Evolutionary conservation across 1,140 invertebrate species (phyloP), one percentile per base, ranked within the genome.

Genomic region (Drosophila setifemur): DNA sequence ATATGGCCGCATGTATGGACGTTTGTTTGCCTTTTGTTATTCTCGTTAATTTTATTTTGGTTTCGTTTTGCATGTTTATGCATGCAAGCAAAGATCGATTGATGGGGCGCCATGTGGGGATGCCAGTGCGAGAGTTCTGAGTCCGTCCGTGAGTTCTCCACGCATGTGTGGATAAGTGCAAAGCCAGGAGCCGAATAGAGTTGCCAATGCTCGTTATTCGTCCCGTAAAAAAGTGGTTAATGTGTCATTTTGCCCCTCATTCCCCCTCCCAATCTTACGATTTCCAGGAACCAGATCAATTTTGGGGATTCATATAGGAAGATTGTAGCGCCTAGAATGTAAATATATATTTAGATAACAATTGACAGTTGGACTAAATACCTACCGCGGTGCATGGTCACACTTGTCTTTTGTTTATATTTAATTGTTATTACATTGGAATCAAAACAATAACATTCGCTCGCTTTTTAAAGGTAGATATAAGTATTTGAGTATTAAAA

Each of bases 11-110:
- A 40, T 64, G 55, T 69, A 42, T 78, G 64, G 67, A 52, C 61
- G 50, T 77, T 42, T 77, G 74, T 79, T 79, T 73, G 74, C 58
- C 73, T 72, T 72, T 86, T 86, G 75, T 85, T 83, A 66, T 86
- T 85, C 83, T 86, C 72, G 55, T 86, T 85, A 74, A 79, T 86
- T 83, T 83, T 85, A 86, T 79, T 83, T 85, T 79, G 81, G 81
- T 85, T 86, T 85, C 71, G 39, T 86, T 85, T 85, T 85, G 79
- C 79, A 85, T 83, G 78, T 73, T 73, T 58, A 76, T 81, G 77
- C 76, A 82, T 81, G 77, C 74, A 85, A 83, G 58, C 81, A n/a
- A n/a, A n/a, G 71, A 74, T 86, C 64, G 79, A 85, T 85, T 75
- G 64, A 85, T 67, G 73, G 60, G 55, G 60, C 63, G 71, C 79